Base-by-base conservation (phyloP, 2,797 vertebrate species). In the Protonibea diacanthus region DNA sequence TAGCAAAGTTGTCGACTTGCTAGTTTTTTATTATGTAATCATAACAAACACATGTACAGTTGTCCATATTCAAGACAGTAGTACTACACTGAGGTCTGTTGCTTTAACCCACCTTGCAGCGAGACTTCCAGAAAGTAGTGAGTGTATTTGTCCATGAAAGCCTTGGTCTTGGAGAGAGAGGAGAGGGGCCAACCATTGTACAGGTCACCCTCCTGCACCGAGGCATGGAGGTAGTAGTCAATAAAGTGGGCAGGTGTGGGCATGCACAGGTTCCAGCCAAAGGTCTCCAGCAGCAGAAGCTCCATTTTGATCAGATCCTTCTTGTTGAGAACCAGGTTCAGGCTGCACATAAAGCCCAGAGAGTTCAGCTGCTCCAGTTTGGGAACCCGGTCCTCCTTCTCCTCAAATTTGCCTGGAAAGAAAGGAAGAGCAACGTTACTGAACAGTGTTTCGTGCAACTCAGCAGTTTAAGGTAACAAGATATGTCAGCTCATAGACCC, bases 111-210 rank as follows among this genome's bases (percentile, higher is more conserved):
- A 98, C 97, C 97, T 96, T 98, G 97, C 71, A 98, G 82, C 1
- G 97, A 97, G 52, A 97, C 95, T 80, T 97, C 96, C 52, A 98
- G 95, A 79, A 98, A 98, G 88, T 96, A 98, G 91, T 98, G 97
- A 0, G 95, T 95, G 4, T 97, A 97, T 91, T 97, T 97, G 90
- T 96, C 95, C 95, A 98, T 95, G 86, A 96, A 96, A 57, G 94
- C 93, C 96, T 96, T 97, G 92, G 96, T 96, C 93, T 97, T 96
- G 48, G 94, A 93, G 77, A 95, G 80, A 14, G 96, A 97, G 71
- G 95, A 88, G 73, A 96, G 88, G 0, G 97, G 96, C 97, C 97
- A 97, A 90, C 96, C 94, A 0, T 96, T 96, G 94, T 96, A 95
- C 49, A 97, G 94, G 92, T 98, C 97, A 0, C 94, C 95, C 78